Base-by-base conservation (phyloP, 2,888 invertebrate species). In the Melangyna quadrimaculata region DNA sequence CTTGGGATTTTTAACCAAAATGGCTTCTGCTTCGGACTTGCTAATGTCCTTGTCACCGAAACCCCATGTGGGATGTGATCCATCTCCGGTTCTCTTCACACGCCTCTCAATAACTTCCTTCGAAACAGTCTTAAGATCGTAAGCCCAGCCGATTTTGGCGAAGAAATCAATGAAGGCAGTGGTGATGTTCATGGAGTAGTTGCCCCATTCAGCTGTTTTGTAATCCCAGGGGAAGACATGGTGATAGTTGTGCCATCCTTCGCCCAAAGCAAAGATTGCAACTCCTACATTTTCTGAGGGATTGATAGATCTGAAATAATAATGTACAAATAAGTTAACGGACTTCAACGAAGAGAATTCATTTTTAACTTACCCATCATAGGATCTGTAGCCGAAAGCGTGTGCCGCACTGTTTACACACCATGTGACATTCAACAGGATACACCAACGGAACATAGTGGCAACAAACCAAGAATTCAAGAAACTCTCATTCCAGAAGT, bases 401-500 rank as follows among this genome's bases (percentile, higher is more conserved):
- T 98, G 98, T 1, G 98, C 98, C 1, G 96, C 96, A 86, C 96
- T 97, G 93, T 98, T 98, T 37, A 98, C 97, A 77, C 96, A 93
- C 98, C 97, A 98, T 0, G 98, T 98, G 80, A 95, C 95, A 92
- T 98, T 96, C 73, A 98, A 94, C 40, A 95, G 95, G 90, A 95
- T 94, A 35, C 95, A 93, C 93, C 97, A 98, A 65, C 98, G 95
- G 91, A 97, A 94, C 90, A 96, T 93, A 24, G 95, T 94, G 63
- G 94, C 94, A 53, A 95, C 94, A 90, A 95, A 95, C 93, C 94
- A 95, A 1, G 95, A 93, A 89, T 95, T 95, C 32, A 91, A 78
- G 92, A 94, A 94, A 1, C 93, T 93, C 92, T 98, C 98, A 51
- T 94, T 94, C 97, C 97, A 98, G 35, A 93, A 92, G 90, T 95